A percentile compares a stretch with the other conserved stretches of the same genome.
phyloP scores from a whole-genome alignment of 2,113 vertebrate genomes.

The Telmatochromis brachygnathus region DNA sequence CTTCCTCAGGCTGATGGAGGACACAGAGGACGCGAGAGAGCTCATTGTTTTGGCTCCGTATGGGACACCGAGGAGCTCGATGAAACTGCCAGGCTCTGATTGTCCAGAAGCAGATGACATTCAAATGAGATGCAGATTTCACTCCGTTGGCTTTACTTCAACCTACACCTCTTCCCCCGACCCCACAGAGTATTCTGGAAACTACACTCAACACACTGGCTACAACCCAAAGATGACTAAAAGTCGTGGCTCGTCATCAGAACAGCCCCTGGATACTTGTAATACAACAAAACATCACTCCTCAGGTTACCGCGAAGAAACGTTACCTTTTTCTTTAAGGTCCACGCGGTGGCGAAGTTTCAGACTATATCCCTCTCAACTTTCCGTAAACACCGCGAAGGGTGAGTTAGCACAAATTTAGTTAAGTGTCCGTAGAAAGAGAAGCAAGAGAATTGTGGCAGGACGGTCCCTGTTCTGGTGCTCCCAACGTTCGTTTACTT shows the following conservation, averaged over 20 bases:
- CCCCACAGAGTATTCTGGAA: background rate
- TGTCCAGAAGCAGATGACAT: conserved; percentile 17
- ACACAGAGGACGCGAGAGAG: background rate
- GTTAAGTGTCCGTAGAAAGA: background rate
- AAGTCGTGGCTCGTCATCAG: background rate
- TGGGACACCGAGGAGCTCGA: background rate
- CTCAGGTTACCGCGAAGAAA: background rate
- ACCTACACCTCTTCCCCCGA: background rate
- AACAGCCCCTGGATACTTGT: background rate
- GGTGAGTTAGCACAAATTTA: background rate
- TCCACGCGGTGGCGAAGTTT: background rate
- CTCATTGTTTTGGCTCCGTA: conserved; percentile 8
- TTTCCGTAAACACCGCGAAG: background rate
- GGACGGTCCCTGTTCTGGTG: background rate
- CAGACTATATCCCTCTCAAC: background rate
- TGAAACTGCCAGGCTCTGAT: background rate
- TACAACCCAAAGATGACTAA: background rate
- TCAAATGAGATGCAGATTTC: conserved; percentile 60
- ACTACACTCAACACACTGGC: background rate
- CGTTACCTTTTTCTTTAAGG: conserved; percentile 23
- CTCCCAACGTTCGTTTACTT: conserved; percentile 21
- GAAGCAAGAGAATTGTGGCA: background rate
- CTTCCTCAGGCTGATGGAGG: background rate
- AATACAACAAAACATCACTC: background rate
- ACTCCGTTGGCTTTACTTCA: background rate